Conservation (phyloP, 2,113 vertebrate genomes). For the Fregata magnificens region DNA sequence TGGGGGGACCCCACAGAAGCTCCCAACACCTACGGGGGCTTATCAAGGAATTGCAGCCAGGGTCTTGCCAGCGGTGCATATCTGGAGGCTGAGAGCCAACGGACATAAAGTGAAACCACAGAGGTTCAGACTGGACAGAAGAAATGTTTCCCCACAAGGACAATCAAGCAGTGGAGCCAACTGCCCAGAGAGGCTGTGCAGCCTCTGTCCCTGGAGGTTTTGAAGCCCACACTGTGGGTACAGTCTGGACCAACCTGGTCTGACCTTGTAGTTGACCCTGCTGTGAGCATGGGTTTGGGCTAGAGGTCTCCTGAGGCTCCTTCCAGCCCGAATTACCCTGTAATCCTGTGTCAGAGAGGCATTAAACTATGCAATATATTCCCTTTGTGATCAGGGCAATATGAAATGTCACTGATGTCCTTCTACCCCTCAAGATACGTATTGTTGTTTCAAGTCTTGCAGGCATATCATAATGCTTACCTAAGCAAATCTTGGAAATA, state of each 20-base stretch:
- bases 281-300: background rate
- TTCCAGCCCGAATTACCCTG: background rate
- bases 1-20: background rate
- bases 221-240: background rate
- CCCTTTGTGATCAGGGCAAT: background rate
- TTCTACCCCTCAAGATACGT: background rate
- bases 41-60: background rate
- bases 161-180: background rate
- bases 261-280: background rate
- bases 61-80: rapidly evolving
- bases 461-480: background rate
- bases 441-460: background rate
- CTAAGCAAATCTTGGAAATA: background rate
- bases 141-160: background rate
- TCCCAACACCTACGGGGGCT: background rate
- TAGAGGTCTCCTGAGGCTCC: background rate
- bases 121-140: background rate
- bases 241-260: background rate
- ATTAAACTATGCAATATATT: background rate
- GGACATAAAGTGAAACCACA: background rate
- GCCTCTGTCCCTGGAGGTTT: background rate
- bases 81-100: background rate
- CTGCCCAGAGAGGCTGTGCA: background rate
- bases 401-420: background rate
- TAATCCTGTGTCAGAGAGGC: background rate